Conservation (phyloP, 1,140 invertebrate genomes). For the Drosophila truncata region DNA sequence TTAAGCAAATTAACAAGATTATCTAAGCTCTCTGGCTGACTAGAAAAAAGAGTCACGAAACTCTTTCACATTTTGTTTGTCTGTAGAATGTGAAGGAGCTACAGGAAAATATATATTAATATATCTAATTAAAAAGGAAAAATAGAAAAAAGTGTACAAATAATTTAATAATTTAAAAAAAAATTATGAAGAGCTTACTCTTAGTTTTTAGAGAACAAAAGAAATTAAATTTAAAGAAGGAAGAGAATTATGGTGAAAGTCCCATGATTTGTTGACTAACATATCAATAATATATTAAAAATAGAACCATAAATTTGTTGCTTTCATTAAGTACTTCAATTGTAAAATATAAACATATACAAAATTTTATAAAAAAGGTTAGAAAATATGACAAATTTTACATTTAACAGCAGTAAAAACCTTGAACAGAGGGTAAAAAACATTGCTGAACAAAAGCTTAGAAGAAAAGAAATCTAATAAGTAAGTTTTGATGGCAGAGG, state of each 20-base stretch:
- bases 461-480: neutral
- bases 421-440: neutral
- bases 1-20: constrained; percentile 2
- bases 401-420: neutral
- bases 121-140: neutral
- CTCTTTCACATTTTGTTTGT: neutral
- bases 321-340: accelerated
- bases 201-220: neutral
- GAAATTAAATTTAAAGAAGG: neutral
- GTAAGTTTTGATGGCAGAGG: neutral
- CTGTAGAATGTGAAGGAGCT: neutral
- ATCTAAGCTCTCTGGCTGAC: neutral
- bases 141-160: neutral
- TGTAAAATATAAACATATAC: neutral
- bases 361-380: neutral
- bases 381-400: neutral
- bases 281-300: neutral
- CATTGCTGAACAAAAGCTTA: constrained; percentile 1
- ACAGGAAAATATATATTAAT: neutral
- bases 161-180: neutral
- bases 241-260: accelerated
- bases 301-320: neutral
- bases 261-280: neutral
- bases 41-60: neutral
- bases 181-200: neutral